phyloP scores from a whole-genome alignment of 2,113 vertebrate species.

The Corydoras sp. region DNA sequence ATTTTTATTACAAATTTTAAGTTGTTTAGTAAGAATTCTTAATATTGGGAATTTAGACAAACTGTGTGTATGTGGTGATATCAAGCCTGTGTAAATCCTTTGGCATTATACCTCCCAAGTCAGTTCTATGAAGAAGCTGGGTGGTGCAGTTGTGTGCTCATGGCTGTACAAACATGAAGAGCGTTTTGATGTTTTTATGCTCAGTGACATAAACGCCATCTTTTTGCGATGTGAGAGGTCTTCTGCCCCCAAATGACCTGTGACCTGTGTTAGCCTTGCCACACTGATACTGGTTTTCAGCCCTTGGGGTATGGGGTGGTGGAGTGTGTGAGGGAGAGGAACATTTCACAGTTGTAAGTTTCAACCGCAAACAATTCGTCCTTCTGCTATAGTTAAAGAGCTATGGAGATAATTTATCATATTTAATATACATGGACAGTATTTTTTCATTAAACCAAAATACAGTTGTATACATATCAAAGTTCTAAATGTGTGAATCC shows the following conservation, averaged over 20 bases:
- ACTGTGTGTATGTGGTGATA: too few species aligned
- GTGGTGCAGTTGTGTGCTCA: conserved; percentile 33
- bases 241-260: conserved; percentile 43
- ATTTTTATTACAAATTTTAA: too few species aligned
- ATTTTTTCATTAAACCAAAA: too few species aligned
- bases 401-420: too few species aligned
- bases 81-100: conserved; percentile 26
- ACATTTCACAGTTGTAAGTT: conserved; percentile 37
- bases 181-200: conserved; percentile 55
- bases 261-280: conserved; percentile 47
- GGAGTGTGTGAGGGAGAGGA: neutral
- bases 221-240: conserved; percentile 55
- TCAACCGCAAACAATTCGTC: conserved; percentile 32
- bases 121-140: conserved; percentile 6
- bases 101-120: conserved; percentile 4
- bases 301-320: conserved; percentile 36
- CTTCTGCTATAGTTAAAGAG: neutral
- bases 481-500: too few species aligned
- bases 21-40: too few species aligned
- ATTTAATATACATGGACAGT: too few species aligned
- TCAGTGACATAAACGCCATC: conserved; percentile 50
- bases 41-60: too few species aligned
- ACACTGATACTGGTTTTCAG: conserved; percentile 49
- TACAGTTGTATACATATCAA: too few species aligned
- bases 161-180: conserved; percentile 42